Percentiles rank a stretch among this genome's conserved stretches.
Conservation (phyloP, 2,888 invertebrate genomes). For the Trisateles emortualis region DNA sequence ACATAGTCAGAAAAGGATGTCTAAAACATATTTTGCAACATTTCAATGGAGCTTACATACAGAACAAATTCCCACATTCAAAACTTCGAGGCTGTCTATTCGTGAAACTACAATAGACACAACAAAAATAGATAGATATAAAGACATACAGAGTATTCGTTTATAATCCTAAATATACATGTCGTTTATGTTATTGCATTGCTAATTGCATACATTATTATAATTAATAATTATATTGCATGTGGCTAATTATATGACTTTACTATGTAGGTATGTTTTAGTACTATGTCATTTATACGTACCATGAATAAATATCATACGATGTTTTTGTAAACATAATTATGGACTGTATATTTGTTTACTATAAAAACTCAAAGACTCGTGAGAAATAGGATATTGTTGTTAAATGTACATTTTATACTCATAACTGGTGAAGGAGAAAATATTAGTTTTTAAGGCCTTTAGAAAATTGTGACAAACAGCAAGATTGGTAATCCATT, state of each 20-base stretch:
- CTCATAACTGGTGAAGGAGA: no score
- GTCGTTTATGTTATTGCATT: slow-evolving; percentile 58
- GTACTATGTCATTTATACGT: slow-evolving; percentile 1
- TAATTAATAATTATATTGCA: slow-evolving; percentile 28
- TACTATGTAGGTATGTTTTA: background rate
- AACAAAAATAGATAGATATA: slow-evolving; percentile 43
- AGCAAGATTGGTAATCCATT: no score
- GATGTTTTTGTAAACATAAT: no score
- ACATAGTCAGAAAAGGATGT: no score
- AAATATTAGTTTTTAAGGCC: no score
- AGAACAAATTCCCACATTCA: slow-evolving; percentile 21
- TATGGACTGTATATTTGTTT: no score
- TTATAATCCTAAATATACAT: slow-evolving; percentile 35
- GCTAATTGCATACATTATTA: slow-evolving; percentile 51
- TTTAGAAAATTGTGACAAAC: no score
- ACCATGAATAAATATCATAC: no score
- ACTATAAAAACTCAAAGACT: no score
- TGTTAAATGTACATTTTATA: no score
- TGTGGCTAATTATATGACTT: slow-evolving; percentile 8
- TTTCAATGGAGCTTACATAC: slow-evolving; percentile 22
- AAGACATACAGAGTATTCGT: slow-evolving; percentile 46
- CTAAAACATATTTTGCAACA: no score
- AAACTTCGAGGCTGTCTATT: slow-evolving; percentile 33
- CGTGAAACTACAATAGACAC: slow-evolving; percentile 40
- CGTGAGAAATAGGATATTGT: no score